Percentiles rank a stretch among this genome's conserved stretches.
Evolutionary conservation across 2,888 invertebrate species (phyloP).

Genomic region (Lamellibrachia satsuma): DNA sequence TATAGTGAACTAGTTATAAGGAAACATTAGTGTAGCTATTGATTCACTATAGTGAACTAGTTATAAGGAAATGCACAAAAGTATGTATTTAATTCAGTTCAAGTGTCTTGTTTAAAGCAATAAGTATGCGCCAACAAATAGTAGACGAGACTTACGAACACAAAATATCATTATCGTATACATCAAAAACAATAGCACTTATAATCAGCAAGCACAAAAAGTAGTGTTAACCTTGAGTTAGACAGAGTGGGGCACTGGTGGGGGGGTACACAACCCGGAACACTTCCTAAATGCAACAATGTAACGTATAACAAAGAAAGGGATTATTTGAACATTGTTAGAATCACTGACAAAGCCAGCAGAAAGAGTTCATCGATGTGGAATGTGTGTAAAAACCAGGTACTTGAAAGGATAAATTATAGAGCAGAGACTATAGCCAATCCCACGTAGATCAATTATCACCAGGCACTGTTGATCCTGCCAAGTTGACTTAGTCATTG

Average conservation of each 20-base stretch:
- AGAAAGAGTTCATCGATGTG: background rate
- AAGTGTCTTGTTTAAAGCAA: background rate
- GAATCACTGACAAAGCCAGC: background rate
- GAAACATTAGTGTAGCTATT: background rate
- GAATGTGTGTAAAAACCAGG: background rate
- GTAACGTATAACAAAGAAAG: background rate
- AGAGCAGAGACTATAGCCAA: background rate
- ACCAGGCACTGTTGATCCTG: background rate
- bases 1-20: background rate
- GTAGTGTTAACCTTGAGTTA: too few species aligned
- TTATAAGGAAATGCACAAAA: background rate
- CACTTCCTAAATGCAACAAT: background rate
- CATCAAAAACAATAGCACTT: background rate
- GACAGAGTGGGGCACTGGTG: background rate
- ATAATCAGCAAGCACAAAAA: background rate
- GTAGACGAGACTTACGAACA: background rate
- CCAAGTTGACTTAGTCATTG: background rate
- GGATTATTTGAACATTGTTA: background rate
- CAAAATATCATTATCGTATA: background rate
- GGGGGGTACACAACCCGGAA: background rate
- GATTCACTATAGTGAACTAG: background rate
- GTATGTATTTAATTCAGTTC: background rate
- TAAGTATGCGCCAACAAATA: background rate
- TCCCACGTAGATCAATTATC: background rate
- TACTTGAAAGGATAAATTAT: background rate